Percentiles rank a stretch among this genome's conserved stretches.
Conservation (phyloP, 2,888 invertebrate genomes). For the Pardosa pseudoannulata region DNA sequence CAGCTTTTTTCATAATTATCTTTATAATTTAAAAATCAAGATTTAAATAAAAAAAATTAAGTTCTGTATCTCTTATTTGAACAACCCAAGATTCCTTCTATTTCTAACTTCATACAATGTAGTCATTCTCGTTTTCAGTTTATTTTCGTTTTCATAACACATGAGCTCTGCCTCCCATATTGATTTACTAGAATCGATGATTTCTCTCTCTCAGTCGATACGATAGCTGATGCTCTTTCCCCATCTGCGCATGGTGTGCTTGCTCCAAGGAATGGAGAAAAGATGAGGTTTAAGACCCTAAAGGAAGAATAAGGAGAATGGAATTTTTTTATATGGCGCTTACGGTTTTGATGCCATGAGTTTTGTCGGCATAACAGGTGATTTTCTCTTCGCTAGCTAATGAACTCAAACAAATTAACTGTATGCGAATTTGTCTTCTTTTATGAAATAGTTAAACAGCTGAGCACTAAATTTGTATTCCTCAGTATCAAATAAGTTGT, state of each 20-base stretch:
- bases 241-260: not conserved
- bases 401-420: too few species aligned
- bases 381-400: too few species aligned
- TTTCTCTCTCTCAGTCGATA: conserved; percentile 12
- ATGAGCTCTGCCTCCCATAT: not conserved
- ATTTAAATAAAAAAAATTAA: too few species aligned
- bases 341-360: not conserved
- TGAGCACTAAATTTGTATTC: too few species aligned
- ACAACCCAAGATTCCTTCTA: too few species aligned
- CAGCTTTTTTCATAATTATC: too few species aligned
- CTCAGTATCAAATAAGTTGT: too few species aligned
- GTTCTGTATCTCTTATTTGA: too few species aligned
- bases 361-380: not conserved
- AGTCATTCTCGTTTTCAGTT: not conserved
- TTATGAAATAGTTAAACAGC: too few species aligned
- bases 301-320: not conserved
- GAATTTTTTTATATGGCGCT: not conserved
- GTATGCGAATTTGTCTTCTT: too few species aligned
- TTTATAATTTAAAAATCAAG: too few species aligned
- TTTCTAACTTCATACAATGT: not conserved
- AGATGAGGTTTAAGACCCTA: conserved; percentile 4
- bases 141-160: not conserved
- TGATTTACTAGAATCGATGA: conserved; percentile 32
- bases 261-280: not conserved
- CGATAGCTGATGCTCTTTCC: conserved; percentile 23